A percentile compares a stretch with the other conserved stretches of the same genome.
These are phyloP conservation scores for Lasioglossum calceatum DNA, from an alignment of 2,888 invertebrate species.

Conservation along the genomic window DNA sequence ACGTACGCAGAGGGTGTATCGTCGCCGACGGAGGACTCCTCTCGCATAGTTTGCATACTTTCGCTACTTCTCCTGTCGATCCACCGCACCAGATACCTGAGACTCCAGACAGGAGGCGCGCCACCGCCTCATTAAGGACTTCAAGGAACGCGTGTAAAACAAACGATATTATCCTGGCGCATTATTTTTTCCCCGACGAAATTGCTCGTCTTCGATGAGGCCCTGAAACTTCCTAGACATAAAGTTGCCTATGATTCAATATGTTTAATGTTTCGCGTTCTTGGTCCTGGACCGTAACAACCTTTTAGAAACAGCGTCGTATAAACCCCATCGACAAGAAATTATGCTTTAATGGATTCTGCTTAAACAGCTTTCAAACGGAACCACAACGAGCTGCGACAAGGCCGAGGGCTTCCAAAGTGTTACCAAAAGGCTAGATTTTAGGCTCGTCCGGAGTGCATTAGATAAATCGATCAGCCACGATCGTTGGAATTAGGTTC, in stretches of 20 bases:
- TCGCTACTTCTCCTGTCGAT: constrained; percentile 60
- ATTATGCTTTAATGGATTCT: constrained; percentile 56
- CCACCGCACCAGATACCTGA: constrained; percentile 62
- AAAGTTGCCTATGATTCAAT: background rate
- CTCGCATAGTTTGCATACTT: constrained; percentile 74
- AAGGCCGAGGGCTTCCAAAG: constrained; percentile 33
- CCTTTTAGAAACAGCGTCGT: background rate
- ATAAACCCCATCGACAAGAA: background rate
- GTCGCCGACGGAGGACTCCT: constrained; percentile 54
- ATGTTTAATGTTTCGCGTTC: background rate
- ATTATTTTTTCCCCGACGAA: constrained; percentile 11
- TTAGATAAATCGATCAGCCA: constrained; percentile 63
- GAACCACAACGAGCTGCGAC: constrained; percentile 44
- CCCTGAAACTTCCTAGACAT: background rate
- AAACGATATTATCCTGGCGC: constrained; percentile 48
- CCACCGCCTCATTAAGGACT: constrained; percentile 71
- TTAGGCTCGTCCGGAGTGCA: constrained; percentile 65
- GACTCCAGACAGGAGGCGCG: constrained; percentile 61
- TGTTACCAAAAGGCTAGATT: constrained; percentile 39
- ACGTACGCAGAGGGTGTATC: constrained; percentile 39
- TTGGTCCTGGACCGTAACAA: background rate
- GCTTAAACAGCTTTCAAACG: constrained; percentile 58
- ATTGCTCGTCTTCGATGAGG: constrained; percentile 14
- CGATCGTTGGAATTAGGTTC: constrained; percentile 59
- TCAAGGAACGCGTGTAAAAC: constrained; percentile 60